Evolutionary conservation across 2,888 invertebrate genomes (phyloP).

Genomic region (Cylloceria caligata): DNA sequence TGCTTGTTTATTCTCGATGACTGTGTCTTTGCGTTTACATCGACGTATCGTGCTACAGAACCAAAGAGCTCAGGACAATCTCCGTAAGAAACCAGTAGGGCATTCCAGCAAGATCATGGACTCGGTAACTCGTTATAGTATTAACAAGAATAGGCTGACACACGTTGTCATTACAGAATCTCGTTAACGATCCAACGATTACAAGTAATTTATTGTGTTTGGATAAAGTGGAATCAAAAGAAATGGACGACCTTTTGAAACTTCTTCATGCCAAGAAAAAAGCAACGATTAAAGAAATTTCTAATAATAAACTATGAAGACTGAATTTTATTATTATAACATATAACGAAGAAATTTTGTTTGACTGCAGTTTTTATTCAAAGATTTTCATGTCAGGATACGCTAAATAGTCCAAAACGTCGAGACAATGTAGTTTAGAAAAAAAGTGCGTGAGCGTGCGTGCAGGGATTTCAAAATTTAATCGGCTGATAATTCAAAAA

Average conservation of each 20-base stretch:
- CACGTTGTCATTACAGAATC: slow-evolving; percentile 13
- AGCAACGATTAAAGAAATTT: background rate
- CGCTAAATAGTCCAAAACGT: too few species aligned
- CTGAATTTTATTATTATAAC: too few species aligned
- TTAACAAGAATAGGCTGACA: background rate
- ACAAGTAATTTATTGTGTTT: background rate
- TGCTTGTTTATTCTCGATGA: background rate
- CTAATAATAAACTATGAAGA: background rate
- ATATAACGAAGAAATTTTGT: too few species aligned
- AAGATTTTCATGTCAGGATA: too few species aligned
- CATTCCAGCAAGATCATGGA: slow-evolving; percentile 62
- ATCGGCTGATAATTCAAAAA: too few species aligned
- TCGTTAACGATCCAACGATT: background rate
- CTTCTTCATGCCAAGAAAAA: background rate
- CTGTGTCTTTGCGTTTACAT: background rate
- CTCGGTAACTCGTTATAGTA: slow-evolving; percentile 27
- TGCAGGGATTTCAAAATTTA: too few species aligned
- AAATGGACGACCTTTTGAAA: background rate
- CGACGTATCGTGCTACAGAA: background rate
- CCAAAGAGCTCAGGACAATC: slow-evolving; percentile 45
- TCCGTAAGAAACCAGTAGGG: slow-evolving; percentile 24
- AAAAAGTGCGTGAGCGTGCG: too few species aligned
- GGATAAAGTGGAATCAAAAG: background rate
- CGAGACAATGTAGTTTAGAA: too few species aligned
- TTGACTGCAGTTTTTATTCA: too few species aligned